Percentiles rank a stretch among this genome's conserved stretches.
Evolutionary conservation across 2,888 invertebrate genomes (phyloP).

Genomic region (Mesorhabditis sp.): DNA sequence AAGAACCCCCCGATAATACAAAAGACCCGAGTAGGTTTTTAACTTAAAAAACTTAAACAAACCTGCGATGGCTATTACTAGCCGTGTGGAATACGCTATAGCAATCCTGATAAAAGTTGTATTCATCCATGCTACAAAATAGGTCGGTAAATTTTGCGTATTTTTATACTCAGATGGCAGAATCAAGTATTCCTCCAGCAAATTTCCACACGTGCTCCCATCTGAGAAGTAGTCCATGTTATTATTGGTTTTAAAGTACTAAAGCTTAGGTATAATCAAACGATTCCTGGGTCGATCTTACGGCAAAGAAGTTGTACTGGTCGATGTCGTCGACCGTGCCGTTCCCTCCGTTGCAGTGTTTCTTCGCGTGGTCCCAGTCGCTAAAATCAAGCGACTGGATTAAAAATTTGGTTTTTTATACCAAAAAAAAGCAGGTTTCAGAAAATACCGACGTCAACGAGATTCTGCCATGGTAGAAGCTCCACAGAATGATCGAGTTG

Average conservation of each 20-base stretch:
- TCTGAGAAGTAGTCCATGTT: conserved; percentile 34
- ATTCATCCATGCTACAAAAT: conserved; percentile 34
- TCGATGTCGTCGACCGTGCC: neutral
- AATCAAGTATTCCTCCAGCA: conserved; percentile 21
- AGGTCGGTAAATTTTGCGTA: neutral
- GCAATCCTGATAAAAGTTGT: conserved; percentile 52
- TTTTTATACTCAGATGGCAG: neutral
- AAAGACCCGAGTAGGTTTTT: neutral
- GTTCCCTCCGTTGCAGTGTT: neutral
- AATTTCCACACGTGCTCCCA: conserved; percentile 30
- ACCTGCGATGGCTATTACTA: neutral
- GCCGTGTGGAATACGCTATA: conserved; percentile 16
- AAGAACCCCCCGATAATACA: neutral
- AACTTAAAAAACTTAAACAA: neutral
- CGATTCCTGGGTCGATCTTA: neutral
- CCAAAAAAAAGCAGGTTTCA: neutral
- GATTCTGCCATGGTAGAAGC: conserved; percentile 36
- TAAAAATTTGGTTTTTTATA: too few species aligned
- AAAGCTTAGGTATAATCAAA: neutral
- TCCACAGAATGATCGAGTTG: conserved; percentile 37
- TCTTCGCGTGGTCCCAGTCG: conserved; percentile 3
- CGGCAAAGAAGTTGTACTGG: neutral
- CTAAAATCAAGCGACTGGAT: neutral
- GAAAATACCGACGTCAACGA: conserved; percentile 19
- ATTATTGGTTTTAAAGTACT: conserved; percentile 13